A percentile compares a stretch with the other conserved stretches of the same genome.
These are phyloP conservation scores for Sturnira hondurensis DNA, from an alignment of 2,113 vertebrate species.

Conservation along the genomic window DNA sequence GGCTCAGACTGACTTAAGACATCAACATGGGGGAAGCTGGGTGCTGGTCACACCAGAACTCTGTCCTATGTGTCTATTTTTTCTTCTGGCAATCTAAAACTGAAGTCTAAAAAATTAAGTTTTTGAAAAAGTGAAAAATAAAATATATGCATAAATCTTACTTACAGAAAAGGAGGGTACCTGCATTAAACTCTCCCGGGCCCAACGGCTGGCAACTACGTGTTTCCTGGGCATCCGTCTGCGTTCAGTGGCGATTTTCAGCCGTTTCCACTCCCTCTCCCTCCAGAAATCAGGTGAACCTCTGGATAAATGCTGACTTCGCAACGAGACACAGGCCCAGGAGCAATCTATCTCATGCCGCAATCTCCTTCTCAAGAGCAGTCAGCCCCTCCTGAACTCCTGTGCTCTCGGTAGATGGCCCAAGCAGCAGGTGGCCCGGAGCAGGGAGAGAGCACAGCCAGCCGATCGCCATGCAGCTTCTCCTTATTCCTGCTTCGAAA, in stretches of 20 bases:
- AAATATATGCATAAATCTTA: background rate
- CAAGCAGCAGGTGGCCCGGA: background rate
- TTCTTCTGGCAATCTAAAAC: background rate
- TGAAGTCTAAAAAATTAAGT: background rate
- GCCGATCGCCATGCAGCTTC: background rate
- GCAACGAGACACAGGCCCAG: background rate
- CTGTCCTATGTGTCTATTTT: background rate
- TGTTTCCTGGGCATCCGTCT: background rate
- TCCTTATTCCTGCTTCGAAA: background rate
- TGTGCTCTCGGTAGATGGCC: background rate
- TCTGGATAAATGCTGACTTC: background rate
- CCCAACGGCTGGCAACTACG: background rate
- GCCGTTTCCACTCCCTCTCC: background rate
- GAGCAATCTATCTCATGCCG: background rate
- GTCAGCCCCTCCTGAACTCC: background rate
- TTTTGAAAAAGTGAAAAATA: background rate
- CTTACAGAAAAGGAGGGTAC: background rate
- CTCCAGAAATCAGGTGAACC: background rate
- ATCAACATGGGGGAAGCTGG: background rate
- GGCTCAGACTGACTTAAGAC: background rate
- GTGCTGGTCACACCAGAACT: accelerated
- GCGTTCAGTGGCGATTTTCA: background rate
- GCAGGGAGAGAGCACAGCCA: background rate
- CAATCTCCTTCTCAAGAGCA: background rate
- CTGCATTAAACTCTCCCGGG: background rate